Evolutionary conservation across 1,140 invertebrate genomes (phyloP).

Genomic region (Anoplolepis gracilipes): DNA sequence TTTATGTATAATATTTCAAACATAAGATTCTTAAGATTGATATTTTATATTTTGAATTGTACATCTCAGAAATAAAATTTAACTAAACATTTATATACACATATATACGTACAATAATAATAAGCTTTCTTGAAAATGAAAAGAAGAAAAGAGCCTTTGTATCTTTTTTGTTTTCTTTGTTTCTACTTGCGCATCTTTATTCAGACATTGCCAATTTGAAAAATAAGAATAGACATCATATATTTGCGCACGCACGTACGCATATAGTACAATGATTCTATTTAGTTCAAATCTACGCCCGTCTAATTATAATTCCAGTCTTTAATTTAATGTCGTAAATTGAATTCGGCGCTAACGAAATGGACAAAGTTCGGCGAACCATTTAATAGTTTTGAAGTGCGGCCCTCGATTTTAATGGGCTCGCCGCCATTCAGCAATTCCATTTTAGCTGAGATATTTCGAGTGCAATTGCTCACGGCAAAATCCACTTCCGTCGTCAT

Average conservation of each 20-base stretch:
- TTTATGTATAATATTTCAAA: neutral
- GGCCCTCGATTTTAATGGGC: constrained; percentile 56
- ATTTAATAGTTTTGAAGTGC: constrained; percentile 62
- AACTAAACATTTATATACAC: neutral
- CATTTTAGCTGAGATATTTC: constrained; percentile 51
- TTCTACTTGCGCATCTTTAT: constrained; percentile 21
- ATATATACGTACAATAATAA: no score
- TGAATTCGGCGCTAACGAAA: constrained; percentile 56
- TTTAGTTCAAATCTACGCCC: constrained; percentile 29
- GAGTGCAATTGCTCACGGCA: constrained; percentile 31
- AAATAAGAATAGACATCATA: constrained; percentile 12
- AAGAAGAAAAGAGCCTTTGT: neutral
- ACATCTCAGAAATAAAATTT: neutral
- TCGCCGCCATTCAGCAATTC: constrained; percentile 47
- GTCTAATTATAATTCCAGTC: constrained; percentile 53
- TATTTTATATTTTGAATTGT: neutral
- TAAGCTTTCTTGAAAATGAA: neutral
- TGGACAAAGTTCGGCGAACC: constrained; percentile 58
- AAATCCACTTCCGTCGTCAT: constrained; percentile 15
- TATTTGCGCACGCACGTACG: neutral
- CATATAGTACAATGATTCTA: neutral
- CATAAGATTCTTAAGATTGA: neutral
- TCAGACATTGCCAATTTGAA: neutral
- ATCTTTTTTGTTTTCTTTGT: neutral
- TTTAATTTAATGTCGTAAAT: constrained; percentile 61